These are phyloP conservation scores for Prionace glauca DNA, from an alignment of 2,797 vertebrate species.

Conservation along the genomic window DNA sequence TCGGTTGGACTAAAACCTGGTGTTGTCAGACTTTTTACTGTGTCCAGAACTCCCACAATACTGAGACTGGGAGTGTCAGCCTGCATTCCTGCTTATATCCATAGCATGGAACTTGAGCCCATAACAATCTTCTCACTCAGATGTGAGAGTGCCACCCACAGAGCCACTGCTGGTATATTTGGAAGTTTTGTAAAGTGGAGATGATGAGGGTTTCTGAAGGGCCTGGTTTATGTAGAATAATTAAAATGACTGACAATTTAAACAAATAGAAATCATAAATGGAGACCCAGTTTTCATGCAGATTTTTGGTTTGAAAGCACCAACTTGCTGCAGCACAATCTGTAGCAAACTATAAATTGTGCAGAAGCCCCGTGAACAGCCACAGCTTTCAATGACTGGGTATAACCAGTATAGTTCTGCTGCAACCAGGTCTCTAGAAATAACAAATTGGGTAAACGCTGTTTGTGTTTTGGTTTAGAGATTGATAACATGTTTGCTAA, in stretches of 20 bases:
- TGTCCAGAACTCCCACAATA: neutral
- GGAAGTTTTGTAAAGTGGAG: neutral
- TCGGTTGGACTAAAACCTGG: no score
- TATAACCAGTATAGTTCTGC: neutral
- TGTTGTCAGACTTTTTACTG: no score
- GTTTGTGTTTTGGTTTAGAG: neutral
- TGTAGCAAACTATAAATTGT: neutral
- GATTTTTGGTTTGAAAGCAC: neutral
- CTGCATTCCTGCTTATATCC: neutral
- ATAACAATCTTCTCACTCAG: neutral
- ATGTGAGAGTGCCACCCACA: neutral
- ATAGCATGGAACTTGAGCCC: neutral
- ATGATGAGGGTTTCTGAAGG: neutral
- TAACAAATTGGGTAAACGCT: neutral
- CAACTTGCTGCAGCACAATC: neutral
- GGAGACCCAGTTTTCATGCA: neutral
- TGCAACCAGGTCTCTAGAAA: neutral
- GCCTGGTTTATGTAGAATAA: neutral
- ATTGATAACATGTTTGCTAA: neutral
- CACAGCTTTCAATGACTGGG: neutral
- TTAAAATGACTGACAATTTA: neutral
- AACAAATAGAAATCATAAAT: neutral
- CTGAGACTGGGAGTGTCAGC: neutral
- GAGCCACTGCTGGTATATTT: neutral
- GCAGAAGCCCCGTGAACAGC: neutral